Conservation (phyloP, 1,140 invertebrate species). For the Probaryconus sp. region DNA sequence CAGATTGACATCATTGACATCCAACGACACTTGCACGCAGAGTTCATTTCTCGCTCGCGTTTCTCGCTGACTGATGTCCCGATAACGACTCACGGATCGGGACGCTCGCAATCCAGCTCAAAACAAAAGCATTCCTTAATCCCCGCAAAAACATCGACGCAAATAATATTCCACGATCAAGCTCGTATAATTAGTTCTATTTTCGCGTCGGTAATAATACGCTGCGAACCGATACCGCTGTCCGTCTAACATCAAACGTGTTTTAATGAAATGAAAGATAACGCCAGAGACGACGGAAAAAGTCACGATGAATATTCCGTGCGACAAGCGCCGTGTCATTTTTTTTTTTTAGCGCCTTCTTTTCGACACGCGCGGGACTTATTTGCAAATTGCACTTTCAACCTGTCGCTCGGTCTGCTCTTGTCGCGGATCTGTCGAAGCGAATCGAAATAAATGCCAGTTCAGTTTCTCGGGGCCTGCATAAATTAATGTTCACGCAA, state of each 20-base stretch:
- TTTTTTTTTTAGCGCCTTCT: slow-evolving; percentile 29
- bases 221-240: slow-evolving; percentile 48
- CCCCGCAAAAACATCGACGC: slow-evolving; percentile 42
- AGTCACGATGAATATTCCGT: slow-evolving; percentile 45
- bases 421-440: slow-evolving; percentile 50
- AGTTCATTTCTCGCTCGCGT: not conserved
- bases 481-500: slow-evolving; percentile 56
- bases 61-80: not conserved
- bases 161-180: slow-evolving; percentile 40
- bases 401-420: slow-evolving; percentile 36
- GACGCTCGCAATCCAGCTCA: slow-evolving; percentile 25
- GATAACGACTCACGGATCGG: slow-evolving; percentile 20
- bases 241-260: slow-evolving; percentile 16
- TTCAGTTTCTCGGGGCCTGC: slow-evolving; percentile 39
- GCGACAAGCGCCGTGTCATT: slow-evolving; percentile 37
- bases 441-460: slow-evolving; percentile 49
- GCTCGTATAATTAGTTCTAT: slow-evolving; percentile 54
- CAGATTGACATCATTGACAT: not conserved
- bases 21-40: not conserved
- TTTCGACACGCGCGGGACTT: slow-evolving; percentile 13
- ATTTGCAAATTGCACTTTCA: slow-evolving; percentile 55
- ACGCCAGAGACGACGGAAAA: slow-evolving; percentile 13
- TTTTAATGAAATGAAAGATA: slow-evolving; percentile 33
- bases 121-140: slow-evolving; percentile 56
- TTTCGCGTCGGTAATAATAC: slow-evolving; percentile 49